Evolutionary conservation across 2,113 vertebrate genomes (phyloP).

Genomic region (Phyllopteryx taeniolatus): DNA sequence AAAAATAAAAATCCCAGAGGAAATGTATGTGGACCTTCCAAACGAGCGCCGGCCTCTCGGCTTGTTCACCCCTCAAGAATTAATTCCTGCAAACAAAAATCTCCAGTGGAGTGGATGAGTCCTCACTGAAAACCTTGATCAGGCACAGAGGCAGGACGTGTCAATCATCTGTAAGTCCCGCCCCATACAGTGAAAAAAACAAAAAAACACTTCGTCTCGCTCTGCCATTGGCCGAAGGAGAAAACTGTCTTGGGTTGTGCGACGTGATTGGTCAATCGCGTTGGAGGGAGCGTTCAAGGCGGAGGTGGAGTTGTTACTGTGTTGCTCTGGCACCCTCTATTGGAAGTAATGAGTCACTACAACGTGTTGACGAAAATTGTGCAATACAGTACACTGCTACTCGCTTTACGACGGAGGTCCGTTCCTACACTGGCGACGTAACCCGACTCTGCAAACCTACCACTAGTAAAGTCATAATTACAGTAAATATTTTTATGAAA

Average conservation of each 20-base stretch:
- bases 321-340: conserved; percentile 32
- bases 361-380: not conserved
- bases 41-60: conserved; percentile 31
- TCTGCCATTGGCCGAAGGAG: conserved; percentile 36
- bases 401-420: not conserved
- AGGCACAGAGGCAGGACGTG: conserved; percentile 36
- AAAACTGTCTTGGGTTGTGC: conserved; percentile 37
- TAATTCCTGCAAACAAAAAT: conserved; percentile 26
- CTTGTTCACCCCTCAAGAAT: conserved; percentile 33
- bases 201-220: conserved; percentile 18
- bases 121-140: conserved; percentile 44
- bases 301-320: not conserved
- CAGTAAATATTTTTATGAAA: too few species aligned
- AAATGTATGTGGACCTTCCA: conserved; percentile 19
- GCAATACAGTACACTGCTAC: not conserved
- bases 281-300: conserved; percentile 24
- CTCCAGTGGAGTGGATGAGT: conserved; percentile 28
- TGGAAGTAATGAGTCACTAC: not conserved
- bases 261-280: conserved; percentile 38
- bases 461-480: not conserved
- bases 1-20: conserved; percentile 8
- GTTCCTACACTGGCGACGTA: too few species aligned
- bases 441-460: not conserved
- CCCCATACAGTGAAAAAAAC: conserved; percentile 57
- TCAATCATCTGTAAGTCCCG: conserved; percentile 55